Evolutionary conservation across 2,797 vertebrate species (phyloP).

Genomic region (Mastacembelus armatus): DNA sequence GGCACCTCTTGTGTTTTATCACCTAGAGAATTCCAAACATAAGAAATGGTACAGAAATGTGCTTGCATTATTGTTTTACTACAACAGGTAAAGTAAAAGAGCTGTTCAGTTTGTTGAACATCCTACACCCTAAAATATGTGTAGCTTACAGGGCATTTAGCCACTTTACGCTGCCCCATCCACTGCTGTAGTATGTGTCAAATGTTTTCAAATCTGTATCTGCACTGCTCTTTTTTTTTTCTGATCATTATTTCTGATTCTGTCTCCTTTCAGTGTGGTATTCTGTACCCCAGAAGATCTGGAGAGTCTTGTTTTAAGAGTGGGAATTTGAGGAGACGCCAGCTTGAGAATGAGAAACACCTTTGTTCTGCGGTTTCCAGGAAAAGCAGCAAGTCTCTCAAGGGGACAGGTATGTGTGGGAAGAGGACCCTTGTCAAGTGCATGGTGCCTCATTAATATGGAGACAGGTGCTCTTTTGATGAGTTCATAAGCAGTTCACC

Average conservation of each 20-base stretch:
- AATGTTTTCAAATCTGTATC: constrained; percentile 5
- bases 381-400: constrained; percentile 78
- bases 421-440: constrained; percentile 80
- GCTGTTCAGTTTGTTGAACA: background rate
- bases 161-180: background rate
- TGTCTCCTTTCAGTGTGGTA: constrained; percentile 13
- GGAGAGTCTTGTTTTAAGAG: constrained; percentile 21
- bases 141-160: background rate
- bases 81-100: background rate
- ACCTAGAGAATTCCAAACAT: too few species aligned
- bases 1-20: too few species aligned
- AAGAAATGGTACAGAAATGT: too few species aligned
- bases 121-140: background rate
- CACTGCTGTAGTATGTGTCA: background rate
- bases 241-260: constrained; percentile 10
- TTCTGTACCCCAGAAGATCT: constrained; percentile 26
- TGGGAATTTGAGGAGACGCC: constrained; percentile 45
- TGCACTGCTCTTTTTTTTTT: background rate
- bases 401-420: constrained; percentile 86
- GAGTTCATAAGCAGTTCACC: constrained; percentile 97
- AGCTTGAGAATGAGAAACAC: constrained; percentile 51
- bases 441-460: constrained; percentile 88
- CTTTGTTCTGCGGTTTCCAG: constrained; percentile 77
- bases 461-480: constrained; percentile 91
- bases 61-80: too few species aligned